Evolutionary conservation across 64 coral and sea anemone genomes (phyloP).

Genomic region (Porites lutea): DNA sequence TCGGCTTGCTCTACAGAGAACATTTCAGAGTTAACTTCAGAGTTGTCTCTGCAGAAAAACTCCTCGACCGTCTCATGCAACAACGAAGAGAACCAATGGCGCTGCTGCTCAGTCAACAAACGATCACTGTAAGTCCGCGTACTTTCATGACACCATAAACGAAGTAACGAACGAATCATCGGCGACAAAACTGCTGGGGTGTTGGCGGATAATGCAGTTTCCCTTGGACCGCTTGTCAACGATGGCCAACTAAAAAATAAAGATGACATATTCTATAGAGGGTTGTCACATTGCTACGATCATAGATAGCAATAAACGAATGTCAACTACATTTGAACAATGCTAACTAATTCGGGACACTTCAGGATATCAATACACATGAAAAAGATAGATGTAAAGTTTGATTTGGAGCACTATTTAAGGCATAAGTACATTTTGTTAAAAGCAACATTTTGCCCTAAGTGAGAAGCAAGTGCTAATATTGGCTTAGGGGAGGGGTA

Average conservation of each 20-base stretch:
- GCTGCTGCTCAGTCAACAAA: conserved; percentile 78
- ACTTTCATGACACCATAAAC: conserved; percentile 96
- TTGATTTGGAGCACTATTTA: no score
- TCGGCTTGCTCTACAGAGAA: background rate
- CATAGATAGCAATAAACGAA: no score
- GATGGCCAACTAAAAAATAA: conserved; percentile 78
- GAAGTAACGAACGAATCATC: conserved; percentile 89
- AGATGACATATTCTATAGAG: no score
- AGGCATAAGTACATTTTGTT: no score
- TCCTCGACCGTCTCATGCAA: conserved; percentile 79
- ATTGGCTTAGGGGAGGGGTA: no score
- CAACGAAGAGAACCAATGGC: conserved; percentile 85
- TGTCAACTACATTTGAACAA: no score
- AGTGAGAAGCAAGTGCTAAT: no score
- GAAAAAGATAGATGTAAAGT: no score
- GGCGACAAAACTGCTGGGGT: conserved; percentile 90
- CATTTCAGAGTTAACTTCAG: background rate
- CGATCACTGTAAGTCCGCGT: conserved; percentile 88
- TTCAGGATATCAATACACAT: no score
- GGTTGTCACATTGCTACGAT: no score
- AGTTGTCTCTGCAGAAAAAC: conserved; percentile 80
- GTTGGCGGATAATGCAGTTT: conserved; percentile 37
- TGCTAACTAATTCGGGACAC: no score
- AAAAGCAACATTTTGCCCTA: no score
- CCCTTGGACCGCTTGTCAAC: conserved; percentile 35